Evolutionary conservation across 2,888 invertebrate species (phyloP).

Genomic region (Drosophila prostipennis): DNA sequence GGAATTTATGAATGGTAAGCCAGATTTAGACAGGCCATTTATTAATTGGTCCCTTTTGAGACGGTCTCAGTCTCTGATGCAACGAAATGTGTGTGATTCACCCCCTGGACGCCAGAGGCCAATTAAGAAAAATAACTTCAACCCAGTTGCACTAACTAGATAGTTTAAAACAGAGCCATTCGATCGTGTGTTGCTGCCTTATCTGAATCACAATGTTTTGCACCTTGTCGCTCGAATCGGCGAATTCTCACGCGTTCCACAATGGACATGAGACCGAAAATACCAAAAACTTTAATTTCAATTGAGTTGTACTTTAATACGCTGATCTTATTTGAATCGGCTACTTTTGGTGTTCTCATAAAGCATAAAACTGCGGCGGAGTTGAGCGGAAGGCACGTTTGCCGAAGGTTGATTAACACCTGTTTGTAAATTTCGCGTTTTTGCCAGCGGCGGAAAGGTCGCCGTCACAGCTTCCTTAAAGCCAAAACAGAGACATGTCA

Average conservation of each 20-base stretch:
- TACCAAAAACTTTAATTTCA: conserved; percentile 32
- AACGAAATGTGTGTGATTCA: conserved; percentile 10
- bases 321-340: conserved; percentile 21
- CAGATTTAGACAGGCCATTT: conserved; percentile 10
- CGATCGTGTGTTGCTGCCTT: conserved; percentile 42
- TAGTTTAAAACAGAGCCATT: conserved; percentile 3
- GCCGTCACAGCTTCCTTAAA: conserved; percentile 50
- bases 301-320: conserved; percentile 20
- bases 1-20: not conserved
- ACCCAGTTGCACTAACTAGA: conserved; percentile 24
- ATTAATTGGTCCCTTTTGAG: conserved; percentile 26
- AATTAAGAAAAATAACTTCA: conserved; percentile 39
- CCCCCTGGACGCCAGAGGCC: conserved; percentile 19
- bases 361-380: conserved; percentile 7
- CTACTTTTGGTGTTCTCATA: conserved; percentile 9
- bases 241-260: conserved; percentile 65
- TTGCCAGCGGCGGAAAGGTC: conserved; percentile 33
- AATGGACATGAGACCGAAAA: conserved; percentile 35
- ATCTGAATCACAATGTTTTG: conserved; percentile 53
- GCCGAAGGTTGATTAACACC: conserved; percentile 52
- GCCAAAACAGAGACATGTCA: conserved; percentile 1
- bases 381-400: conserved; percentile 26
- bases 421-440: conserved; percentile 43
- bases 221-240: conserved; percentile 17
- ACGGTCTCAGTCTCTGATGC: conserved; percentile 2